Conservation (phyloP, 2,888 invertebrate species). For the Rosalia funebris region DNA sequence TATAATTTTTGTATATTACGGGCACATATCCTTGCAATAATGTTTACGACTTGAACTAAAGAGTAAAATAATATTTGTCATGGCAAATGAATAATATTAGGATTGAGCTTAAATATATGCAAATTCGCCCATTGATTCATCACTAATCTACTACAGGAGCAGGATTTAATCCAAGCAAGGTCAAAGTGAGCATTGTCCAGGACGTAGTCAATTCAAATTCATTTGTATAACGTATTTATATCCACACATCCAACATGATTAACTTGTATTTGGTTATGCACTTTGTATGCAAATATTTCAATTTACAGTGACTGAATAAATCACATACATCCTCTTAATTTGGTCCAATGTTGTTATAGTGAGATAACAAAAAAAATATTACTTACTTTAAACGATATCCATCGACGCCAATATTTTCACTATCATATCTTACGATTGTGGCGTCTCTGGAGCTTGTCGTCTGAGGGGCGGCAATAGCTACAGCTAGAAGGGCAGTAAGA, state of each 20-base stretch:
- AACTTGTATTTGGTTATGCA: neutral
- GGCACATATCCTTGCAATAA: no score
- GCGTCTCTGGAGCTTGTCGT: constrained; percentile 44
- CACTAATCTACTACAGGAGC: no score
- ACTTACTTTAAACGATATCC: constrained; percentile 52
- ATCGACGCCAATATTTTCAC: constrained; percentile 54
- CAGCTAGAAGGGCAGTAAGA: constrained; percentile 49
- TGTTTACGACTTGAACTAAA: no score
- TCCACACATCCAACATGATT: neutral
- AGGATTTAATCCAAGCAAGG: neutral
- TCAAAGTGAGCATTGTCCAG: neutral
- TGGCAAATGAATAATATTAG: no score
- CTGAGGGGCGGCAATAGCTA: constrained; percentile 50
- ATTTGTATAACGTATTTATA: neutral
- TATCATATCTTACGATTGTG: constrained; percentile 50
- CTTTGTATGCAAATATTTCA: neutral
- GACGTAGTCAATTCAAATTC: neutral
- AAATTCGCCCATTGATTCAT: no score
- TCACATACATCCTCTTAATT: neutral
- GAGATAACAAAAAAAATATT: constrained; percentile 5
- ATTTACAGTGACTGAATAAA: neutral
- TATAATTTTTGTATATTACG: no score
- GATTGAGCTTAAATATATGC: no score
- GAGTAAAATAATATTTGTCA: no score
- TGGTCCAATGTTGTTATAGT: no score